A percentile compares a stretch with the other conserved stretches of the same genome.
phyloP scores from a whole-genome alignment of 2,888 invertebrate genomes.

The Ochropleura plecta region DNA sequence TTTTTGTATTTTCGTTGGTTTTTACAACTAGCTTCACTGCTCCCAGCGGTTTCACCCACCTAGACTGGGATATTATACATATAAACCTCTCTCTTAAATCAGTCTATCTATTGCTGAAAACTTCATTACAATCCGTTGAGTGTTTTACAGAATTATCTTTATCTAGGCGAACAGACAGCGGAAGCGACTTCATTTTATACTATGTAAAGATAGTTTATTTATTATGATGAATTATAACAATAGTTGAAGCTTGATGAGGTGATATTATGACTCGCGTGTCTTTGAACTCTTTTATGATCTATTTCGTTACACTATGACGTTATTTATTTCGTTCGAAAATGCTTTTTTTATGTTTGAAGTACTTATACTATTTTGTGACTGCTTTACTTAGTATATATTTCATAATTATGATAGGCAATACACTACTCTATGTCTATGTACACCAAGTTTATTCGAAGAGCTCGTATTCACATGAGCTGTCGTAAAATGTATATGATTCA shows the following conservation, averaged over 20 bases:
- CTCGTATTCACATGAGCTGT: slow-evolving; percentile 27
- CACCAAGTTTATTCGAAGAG: slow-evolving; percentile 13
- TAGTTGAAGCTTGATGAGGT: neutral
- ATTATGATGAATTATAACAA: neutral
- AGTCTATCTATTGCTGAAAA: too few species aligned
- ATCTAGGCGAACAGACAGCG: too few species aligned
- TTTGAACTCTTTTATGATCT: neutral
- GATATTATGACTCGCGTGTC: too few species aligned
- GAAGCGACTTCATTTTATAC: too few species aligned
- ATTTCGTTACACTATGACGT: neutral
- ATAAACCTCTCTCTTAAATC: too few species aligned
- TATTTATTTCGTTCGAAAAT: neutral
- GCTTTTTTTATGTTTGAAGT: neutral
- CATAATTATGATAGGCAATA: neutral
- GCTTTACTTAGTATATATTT: neutral
- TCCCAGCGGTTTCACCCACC: too few species aligned
- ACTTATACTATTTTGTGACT: neutral
- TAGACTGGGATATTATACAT: too few species aligned
- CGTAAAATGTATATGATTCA: slow-evolving; percentile 58
- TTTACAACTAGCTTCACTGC: neutral
- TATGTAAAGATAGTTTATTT: too few species aligned
- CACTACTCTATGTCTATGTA: neutral
- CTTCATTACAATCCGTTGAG: too few species aligned
- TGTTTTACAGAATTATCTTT: too few species aligned
- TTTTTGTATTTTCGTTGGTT: neutral